Base-by-base conservation (phyloP, 2,888 invertebrate species). In the Actias luna region DNA sequence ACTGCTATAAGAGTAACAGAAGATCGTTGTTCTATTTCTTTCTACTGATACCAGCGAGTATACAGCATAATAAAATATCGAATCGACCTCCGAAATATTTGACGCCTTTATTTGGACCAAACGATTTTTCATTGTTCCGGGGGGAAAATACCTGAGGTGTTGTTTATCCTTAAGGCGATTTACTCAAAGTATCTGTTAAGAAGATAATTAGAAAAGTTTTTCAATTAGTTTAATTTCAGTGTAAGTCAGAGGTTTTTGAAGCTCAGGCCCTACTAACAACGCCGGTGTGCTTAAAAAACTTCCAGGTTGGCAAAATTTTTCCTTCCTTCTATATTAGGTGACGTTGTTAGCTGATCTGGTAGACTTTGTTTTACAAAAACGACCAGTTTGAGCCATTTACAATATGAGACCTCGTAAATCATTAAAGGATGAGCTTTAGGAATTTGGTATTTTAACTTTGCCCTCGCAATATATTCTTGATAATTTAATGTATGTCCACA, bases 171-270 rank as follows among this genome's bases (percentile, higher is more conserved):
- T 82, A 85, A 89, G 89, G 89, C 89, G 90, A 92, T 92, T 90
- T 90, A 85, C 88, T 88, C 84, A 78, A 88, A 92, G 89, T 90
- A 89, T 88, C 88, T 86, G 89, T 83, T 89, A 88, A 92, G 90
- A 84, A 88, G 90, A 91, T 92, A 92, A 92, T 92, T 92, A 92
- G 89, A 89, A 92, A 92, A 92, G 80, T 92, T 92, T 92, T 92
- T 92, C 90, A 91, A 92, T 92, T 92, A 92, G 87, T 90, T 88
- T 86, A 89, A 91, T 90, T 90, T 89, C 81, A 83, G 84, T 85
- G 84, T 89, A 86, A 88, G 87, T 85, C 78, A 74, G 68, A 85
- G 85, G 88, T 89, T 89, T 90, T 89, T 89, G 85, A 89, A 88
- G 87, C 84, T 88, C 83, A 85, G 80, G 76, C 83, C 80, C 80